Evolutionary conservation across 2,113 vertebrate genomes (phyloP), one percentile per base, ranked within the genome.

Genomic region (Platycercus adscitus): DNA sequence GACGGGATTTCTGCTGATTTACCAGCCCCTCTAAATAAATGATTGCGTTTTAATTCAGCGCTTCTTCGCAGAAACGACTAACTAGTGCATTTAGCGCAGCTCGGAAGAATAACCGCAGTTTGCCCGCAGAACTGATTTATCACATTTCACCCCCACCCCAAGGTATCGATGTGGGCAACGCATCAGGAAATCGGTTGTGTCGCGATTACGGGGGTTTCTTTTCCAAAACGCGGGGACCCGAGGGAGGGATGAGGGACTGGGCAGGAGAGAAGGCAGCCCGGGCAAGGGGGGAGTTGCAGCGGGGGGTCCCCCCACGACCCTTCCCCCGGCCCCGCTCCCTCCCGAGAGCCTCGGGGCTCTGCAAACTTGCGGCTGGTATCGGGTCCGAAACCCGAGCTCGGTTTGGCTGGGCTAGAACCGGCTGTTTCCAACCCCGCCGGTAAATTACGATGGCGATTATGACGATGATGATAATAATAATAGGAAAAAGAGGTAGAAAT

Each of bases 231-330:
- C 29, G 31, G 76, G 75, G 53, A 50, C 26, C 55, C 8, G 26
- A 73, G 56, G 46, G 53, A 44, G 24, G 70, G 63, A 24, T 17
- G 87, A 39, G 3, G 58, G 41, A 9, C 29, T 9, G 53, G 17
- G 12, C 64, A 19, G 33, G 55, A 63, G 49, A 35, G 52, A 18
- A 65, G 21, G 35, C 52, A 47, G 66, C 33, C 49, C 23, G 18
- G 25, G 43, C 7, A 17, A 69, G 13, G 41, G 24, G 23, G 13
- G 56, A n/a, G 56, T 58, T 35, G 56, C 37, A 29, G 19, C 1
- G 46, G 9, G 15, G 41, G 12, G 0, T 4, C 1, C 24, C n/a
- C 10, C 19, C 46, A 13, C 3, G 4, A 26, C 2, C 8, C 5
- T 33, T 26, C 1, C 2, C 19, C 31, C n/a, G 7, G n/a, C 5